Evolutionary conservation across 2,888 invertebrate genomes (phyloP), one percentile per base, ranked within the genome.

Genomic region (Eudemis profundana): DNA sequence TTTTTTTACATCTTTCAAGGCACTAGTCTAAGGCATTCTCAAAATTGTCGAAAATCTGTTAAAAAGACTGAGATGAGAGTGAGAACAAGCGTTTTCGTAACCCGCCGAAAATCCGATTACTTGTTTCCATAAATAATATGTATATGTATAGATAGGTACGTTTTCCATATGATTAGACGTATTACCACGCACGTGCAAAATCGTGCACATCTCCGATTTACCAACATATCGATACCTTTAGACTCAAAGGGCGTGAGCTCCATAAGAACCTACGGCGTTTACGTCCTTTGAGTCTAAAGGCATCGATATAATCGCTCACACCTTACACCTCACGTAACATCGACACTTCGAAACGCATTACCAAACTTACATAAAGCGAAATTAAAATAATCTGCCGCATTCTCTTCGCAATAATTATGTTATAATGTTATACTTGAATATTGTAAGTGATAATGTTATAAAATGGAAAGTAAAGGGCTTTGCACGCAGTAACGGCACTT

Each of bases 401-500:
- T 63, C 54, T 47, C 62, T 61, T 60, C 49, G 44, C 14, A 21
- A 54, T 62, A 56, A 56, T 63, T 49, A 62, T 50, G 47, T 8
- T 29, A 27, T 57, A 56, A 17, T 36, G 2, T 40, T 15, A 63
- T 46, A 53, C 33, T 15, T 15, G 10, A 15, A 15, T 54, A 29
- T 29, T 50, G 21, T 61, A 15, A 33, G 40, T 63, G 23, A 57
- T 56, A n/a, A 44, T 54, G 53, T 62, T 56, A 49, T 7, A 19
- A 23, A 44, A 64, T 57, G 50, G 63, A 64, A 64, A 64, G 63
- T 50, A 57, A 50, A 64, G 63, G 63, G 63, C 63, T 56, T 50
- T 8, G 42, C 12, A 29, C 38, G 23, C 47, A 23, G 47, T 15
- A 21, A 4, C 36, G 46, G 23, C 23, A 17, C 42, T 23, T 15